phyloP scores from a whole-genome alignment of 2,888 invertebrate species.

The Lymantria dispar region DNA sequence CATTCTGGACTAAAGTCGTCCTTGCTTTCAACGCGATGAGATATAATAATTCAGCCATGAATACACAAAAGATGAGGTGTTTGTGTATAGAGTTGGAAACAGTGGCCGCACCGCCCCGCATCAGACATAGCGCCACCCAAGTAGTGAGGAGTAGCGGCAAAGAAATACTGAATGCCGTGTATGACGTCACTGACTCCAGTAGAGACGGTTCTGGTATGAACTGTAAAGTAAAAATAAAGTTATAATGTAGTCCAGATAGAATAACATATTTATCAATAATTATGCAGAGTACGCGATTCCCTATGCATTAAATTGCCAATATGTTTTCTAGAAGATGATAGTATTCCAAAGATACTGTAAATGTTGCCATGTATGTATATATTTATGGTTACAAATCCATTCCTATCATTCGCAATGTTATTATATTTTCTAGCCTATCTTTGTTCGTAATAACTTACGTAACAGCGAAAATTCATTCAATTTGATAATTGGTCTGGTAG shows the following conservation, averaged over 20 bases:
- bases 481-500: too few relatives aligned
- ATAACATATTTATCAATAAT: too few relatives aligned
- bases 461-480: too few relatives aligned
- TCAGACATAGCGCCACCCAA: slow-evolving; percentile 89
- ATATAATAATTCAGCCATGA: slow-evolving; percentile 92
- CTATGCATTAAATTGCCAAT: too few relatives aligned
- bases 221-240: slow-evolving; percentile 57
- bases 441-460: too few relatives aligned
- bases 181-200: slow-evolving; percentile 93
- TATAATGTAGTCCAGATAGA: not conserved
- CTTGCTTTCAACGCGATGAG: slow-evolving; percentile 93
- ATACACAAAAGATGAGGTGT: slow-evolving; percentile 95
- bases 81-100: slow-evolving; percentile 97
- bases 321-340: too few relatives aligned
- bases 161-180: slow-evolving; percentile 93
- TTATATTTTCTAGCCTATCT: too few relatives aligned
- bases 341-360: too few relatives aligned
- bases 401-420: too few relatives aligned
- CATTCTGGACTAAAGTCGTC: slow-evolving; percentile 89
- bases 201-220: slow-evolving; percentile 94
- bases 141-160: slow-evolving; percentile 90
- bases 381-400: too few relatives aligned
- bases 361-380: too few relatives aligned
- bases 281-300: too few relatives aligned
- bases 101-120: slow-evolving; percentile 91